Base-by-base conservation (phyloP, 2,888 invertebrate genomes). In the Rhingia campestris region DNA sequence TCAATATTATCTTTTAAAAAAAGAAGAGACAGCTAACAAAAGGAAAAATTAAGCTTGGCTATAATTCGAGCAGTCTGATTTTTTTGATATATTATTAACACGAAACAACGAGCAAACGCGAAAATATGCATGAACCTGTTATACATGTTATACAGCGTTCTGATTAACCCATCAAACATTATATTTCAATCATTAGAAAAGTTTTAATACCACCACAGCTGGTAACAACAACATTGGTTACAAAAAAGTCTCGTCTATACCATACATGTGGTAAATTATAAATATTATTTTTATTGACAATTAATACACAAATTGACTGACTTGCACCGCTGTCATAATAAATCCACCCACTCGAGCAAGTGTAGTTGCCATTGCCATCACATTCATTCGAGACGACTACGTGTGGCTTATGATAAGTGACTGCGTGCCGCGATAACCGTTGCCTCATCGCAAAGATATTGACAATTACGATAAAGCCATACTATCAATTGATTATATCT, bases 341-440 rank as follows among this genome's bases (percentile, higher is more conserved):
- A 61, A 54, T 7, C 41, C 30, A 10, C 30, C 67, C 51, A 43
- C 45, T 77, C 22, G 35, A 77, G 51, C 22, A 53, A 51, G 61
- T 69, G 61, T 22, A 47, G 54, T 61, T 67, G 73, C 56, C 61
- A 35, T 14, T 76, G 59, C 58, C 61, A 41, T 12, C 81, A 75
- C 66, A 58, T 67, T n/a, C 61, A 43, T 56, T 14, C 35, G 10
- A 30, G 22, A 72, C 49, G 45, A 59, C 72, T 59, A 45, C n/a
- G 45, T 58, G 66, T 58, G 1, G 82, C 72, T 77, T 77, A 58
- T 69, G 82, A 82, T 82, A 82, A 82, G 72, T 4, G 47, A 4
- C 39, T 82, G 77, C 82, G 82, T 82, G 82, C 82, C 51, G 33
- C 51, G 82, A 82, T 82, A 82, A 58, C 70, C 81, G 76, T 76